These are phyloP conservation scores for Pantherophis alleghaniensis DNA, from an alignment of 2,797 vertebrate genomes.

Conservation along the genomic window DNA sequence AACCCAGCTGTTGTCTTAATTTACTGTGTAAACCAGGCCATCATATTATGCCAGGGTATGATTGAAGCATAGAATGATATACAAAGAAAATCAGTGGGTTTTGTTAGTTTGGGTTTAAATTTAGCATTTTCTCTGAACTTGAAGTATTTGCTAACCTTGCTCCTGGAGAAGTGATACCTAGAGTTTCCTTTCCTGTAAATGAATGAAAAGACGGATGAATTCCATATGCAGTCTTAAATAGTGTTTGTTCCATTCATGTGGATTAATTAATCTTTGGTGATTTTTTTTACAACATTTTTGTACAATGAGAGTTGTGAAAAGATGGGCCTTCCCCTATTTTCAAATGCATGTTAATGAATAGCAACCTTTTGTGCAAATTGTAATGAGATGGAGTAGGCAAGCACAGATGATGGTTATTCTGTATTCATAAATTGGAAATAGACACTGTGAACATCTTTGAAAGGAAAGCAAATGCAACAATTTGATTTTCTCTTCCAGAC, in stretches of 20 bases:
- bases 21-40: neutral
- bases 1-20: neutral
- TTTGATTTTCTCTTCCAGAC: slow-evolving; percentile 70
- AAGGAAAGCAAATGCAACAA: neutral
- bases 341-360: neutral
- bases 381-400: neutral
- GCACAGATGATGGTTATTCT: neutral
- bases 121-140: neutral
- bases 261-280: neutral
- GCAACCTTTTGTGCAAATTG: neutral
- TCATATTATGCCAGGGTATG: neutral
- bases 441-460: neutral
- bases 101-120: neutral
- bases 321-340: too few relatives aligned
- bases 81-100: neutral
- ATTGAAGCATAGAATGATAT: neutral
- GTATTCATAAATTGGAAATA: neutral
- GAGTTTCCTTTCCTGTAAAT: neutral
- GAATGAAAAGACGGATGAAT: neutral
- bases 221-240: neutral
- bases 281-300: neutral
- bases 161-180: neutral
- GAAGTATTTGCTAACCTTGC: neutral
- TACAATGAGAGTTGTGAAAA: neutral
- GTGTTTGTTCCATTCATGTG: neutral